Percentiles rank a stretch among this genome's conserved stretches.
Conservation (phyloP, 2,797 vertebrate genomes). For the Apogon hyalosoma region DNA sequence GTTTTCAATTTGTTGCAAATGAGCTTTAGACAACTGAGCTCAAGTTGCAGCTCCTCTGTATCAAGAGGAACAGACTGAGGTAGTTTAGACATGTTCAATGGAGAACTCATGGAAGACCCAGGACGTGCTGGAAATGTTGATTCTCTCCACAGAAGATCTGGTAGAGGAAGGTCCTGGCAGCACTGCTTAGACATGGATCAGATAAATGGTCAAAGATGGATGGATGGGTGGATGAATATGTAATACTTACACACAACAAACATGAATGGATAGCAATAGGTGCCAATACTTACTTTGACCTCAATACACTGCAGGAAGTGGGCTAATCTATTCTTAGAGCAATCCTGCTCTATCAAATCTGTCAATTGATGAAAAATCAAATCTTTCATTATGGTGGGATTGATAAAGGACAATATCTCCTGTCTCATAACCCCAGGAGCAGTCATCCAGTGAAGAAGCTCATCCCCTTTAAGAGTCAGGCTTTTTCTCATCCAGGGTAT, state of each 20-base stretch:
- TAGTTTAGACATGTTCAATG: too few species aligned
- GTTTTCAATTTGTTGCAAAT: too few species aligned
- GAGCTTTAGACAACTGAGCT: too few species aligned
- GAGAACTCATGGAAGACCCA: too few species aligned
- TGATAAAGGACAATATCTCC: slow-evolving; percentile 45
- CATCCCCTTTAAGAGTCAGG: slow-evolving; percentile 34
- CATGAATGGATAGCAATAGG: slow-evolving; percentile 4
- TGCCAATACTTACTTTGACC: slow-evolving; percentile 36
- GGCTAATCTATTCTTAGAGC: slow-evolving; percentile 62
- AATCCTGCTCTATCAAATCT: slow-evolving; percentile 36
- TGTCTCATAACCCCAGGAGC: slow-evolving; percentile 28
- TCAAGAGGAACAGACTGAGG: too few species aligned
- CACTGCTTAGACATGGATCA: too few species aligned
- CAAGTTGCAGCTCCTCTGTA: too few species aligned
- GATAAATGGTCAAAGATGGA: too few species aligned
- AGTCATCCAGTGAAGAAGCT: slow-evolving; percentile 47
- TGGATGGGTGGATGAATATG: too few species aligned
- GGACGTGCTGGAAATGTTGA: too few species aligned
- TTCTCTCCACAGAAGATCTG: too few species aligned
- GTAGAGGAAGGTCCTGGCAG: too few species aligned
- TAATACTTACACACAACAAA: neutral
- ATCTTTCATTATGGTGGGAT: slow-evolving; percentile 41
- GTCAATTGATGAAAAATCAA: slow-evolving; percentile 54
- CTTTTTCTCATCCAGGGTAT: slow-evolving; percentile 42
- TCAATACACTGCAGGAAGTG: slow-evolving; percentile 37